Base-by-base conservation (phyloP, 2,797 vertebrate species). In the Simalia tracyae region DNA sequence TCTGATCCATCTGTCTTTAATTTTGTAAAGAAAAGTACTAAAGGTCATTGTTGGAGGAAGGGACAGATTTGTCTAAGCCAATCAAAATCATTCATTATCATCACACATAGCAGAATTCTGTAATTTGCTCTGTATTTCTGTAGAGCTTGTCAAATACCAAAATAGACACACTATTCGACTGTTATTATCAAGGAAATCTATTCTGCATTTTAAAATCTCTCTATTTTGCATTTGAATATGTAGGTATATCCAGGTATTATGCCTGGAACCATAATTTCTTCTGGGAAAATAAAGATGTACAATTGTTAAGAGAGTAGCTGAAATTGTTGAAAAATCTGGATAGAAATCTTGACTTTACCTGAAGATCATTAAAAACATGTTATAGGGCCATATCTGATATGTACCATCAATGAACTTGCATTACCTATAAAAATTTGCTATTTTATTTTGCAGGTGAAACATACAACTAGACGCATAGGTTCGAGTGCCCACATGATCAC, bases 401-500 rank as follows among this genome's bases (percentile, higher is more conserved):
- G 91, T 42, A 17, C 56, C 19, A 94, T 94, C 95, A 94, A 89
- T 90, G 91, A 92, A n/a, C 88, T 93, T 95, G 85, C n/a, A 12
- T 84, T 5, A 87, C 94, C 76, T 94, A 50, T 95, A 95, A 95
- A 92, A 68, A 91, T 93, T 92, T 94, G 28, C 94, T 95, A 28
- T 96, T 97, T 94, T 97, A 84, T 95, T 94, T 97, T 95, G n/a
- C 95, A 98, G 98, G 97, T 97, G 97, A 97, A 98, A 97, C 97
- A 96, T 95, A 96, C 96, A 96, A 97, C 95, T 95, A 96, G 97
- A 96, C 97, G 3, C 95, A 95, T 96, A 95, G 96, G 96, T 95
- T 96, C 97, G 97, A 98, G 98, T 97, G 98, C 97, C 98, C 99
- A 98, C 98, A 99, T 99, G 99, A 99, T 99, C 98, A 99, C 98